Percentiles rank a stretch among this genome's conserved stretches.
Conservation (phyloP, 92 coral and sea anemone species). For the Porites evermanni region DNA sequence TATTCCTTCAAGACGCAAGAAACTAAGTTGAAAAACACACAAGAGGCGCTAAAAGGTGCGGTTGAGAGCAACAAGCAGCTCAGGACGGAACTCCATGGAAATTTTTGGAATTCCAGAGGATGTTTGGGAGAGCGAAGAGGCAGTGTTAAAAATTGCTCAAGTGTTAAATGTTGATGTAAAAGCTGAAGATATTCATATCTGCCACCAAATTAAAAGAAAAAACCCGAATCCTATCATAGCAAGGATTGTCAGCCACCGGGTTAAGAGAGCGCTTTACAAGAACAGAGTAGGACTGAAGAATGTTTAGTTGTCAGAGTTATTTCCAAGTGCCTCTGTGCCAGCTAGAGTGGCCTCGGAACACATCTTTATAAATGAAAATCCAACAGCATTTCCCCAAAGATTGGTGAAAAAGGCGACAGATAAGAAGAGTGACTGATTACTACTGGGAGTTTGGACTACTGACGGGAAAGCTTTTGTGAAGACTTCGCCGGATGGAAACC, state of each 20-base stretch:
- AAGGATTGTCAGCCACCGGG: slow-evolving; percentile 3
- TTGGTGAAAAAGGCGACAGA: not conserved
- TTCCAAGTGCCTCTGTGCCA: not conserved
- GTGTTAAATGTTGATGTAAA: not conserved
- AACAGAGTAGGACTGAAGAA: not conserved
- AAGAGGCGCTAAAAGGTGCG: not conserved
- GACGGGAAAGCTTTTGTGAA: slow-evolving; percentile 9
- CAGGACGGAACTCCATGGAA: not conserved
- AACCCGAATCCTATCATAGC: not conserved
- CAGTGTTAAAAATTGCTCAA: not conserved
- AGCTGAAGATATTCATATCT: not conserved
- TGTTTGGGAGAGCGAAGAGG: not conserved
- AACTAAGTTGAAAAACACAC: not conserved
- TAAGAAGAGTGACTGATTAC: not conserved
- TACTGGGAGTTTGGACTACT: not conserved
- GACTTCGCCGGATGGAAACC: not conserved
- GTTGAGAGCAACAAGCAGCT: not conserved
- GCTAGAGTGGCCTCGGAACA: not conserved
- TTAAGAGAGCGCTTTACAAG: slow-evolving; percentile 4
- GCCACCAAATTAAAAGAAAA: not conserved
- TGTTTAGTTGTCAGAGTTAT: not conserved
- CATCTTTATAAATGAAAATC: slow-evolving; percentile 2
- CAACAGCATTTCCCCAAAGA: not conserved
- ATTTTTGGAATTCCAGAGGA: not conserved
- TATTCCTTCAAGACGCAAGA: not conserved